Percentiles rank a stretch among this genome's conserved stretches.
phyloP scores from a whole-genome alignment of 2,113 vertebrate genomes.

The Xerus inauris region DNA sequence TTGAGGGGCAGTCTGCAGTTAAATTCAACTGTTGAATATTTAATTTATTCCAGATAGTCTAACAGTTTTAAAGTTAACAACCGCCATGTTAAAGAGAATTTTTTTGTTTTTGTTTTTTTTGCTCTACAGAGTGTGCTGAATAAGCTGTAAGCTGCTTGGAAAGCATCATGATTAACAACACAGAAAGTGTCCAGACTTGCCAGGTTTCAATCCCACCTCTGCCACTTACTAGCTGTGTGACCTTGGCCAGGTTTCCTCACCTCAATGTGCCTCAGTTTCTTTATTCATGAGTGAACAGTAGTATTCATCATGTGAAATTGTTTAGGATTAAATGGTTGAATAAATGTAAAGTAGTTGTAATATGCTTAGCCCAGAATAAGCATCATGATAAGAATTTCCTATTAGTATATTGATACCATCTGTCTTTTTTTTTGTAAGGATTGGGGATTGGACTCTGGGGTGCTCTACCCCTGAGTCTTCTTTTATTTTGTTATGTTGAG shows the following conservation, averaged over 20 bases:
- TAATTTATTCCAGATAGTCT: background rate
- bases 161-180: background rate
- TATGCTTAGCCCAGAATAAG: background rate
- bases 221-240: background rate
- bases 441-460: background rate
- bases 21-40: background rate
- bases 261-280: background rate
- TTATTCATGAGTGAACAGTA: background rate
- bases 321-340: background rate
- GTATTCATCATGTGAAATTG: background rate
- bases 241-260: background rate
- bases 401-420: no score
- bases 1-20: background rate
- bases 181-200: background rate
- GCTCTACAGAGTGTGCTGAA: background rate
- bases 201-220: background rate
- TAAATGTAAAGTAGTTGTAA: background rate
- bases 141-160: background rate
- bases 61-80: background rate
- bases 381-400: background rate
- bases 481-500: background rate
- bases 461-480: background rate
- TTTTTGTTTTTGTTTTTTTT: background rate
- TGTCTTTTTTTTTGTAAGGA: no score
- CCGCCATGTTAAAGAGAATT: background rate